Base-by-base conservation (phyloP, 2,113 vertebrate species). In the Campylorhamphus procurvoides region DNA sequence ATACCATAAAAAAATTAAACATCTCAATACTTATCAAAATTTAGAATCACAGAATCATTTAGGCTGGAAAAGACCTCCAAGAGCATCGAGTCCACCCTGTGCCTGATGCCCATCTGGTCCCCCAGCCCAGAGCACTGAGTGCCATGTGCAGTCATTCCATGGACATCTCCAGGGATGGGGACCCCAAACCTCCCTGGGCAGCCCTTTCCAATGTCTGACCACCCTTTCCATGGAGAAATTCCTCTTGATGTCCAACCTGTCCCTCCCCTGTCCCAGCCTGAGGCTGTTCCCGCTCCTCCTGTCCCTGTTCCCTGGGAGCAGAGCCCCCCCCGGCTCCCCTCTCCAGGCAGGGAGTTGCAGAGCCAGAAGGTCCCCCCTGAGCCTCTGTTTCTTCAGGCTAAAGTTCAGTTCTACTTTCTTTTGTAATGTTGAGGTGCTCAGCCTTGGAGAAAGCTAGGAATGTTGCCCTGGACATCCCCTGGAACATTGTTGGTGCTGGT, bases 301-400 rank as follows among this genome's bases (percentile, higher is more conserved):
- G 0, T 33, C 37, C 37, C 39, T 37, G 18, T 59, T 24, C 10
- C 18, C 7, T 17, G 44, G 37, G 14, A 89, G 69, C 52, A 82
- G 15, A 44, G 44, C 52, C 37, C 0, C 1, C 19, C 12, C 14
- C 33, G 40, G 4, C n/a, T 37, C n/a, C 18, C 10, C n/a, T 14
- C 35, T 29, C 27, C 47, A 24, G 7, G 19, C 67, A 69, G 67
- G 67, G n/a, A 68, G 15, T 6, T 49, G 46, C 13, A 37, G 66
- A 68, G 33, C 5, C 5, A 58, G 18, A 55, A 55, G 55, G 56
- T 58, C 13, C 55, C 33, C 33, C 20, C 55, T 52, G 56, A 23
- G 56, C 29, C 33, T 58, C 33, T 13, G 35, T 58, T 58, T 58
- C 33, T 58, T 33, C 56, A 35, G 28, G 22, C 14, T 58, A 20